phyloP scores from a whole-genome alignment of 2,888 invertebrate species.

The Microdon myrmicae region DNA sequence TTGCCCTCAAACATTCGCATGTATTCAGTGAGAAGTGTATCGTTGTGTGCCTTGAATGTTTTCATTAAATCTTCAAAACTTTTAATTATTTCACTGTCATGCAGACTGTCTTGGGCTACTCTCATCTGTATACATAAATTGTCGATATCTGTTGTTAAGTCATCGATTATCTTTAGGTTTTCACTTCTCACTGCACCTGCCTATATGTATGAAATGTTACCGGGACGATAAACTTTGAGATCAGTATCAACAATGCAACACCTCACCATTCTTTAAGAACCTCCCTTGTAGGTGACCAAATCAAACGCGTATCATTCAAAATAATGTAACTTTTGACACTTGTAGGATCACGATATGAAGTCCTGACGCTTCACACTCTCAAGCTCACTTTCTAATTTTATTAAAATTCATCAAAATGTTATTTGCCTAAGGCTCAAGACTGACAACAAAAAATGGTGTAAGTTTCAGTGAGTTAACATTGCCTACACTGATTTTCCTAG shows the following conservation, averaged over 20 bases:
- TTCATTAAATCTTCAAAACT: constrained; percentile 54
- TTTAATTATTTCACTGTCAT: constrained; percentile 33
- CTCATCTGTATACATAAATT: constrained; percentile 61
- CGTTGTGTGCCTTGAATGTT: constrained; percentile 58
- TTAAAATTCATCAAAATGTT: constrained; percentile 33
- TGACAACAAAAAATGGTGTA: too few relatives aligned
- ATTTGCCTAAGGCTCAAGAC: too few relatives aligned
- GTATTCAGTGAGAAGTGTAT: constrained; percentile 56
- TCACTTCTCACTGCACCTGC: too few relatives aligned
- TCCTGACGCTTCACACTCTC: constrained; percentile 5
- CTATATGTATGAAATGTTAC: too few relatives aligned
- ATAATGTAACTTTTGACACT: too few relatives aligned
- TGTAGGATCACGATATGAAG: too few relatives aligned
- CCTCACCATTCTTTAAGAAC: constrained; percentile 40
- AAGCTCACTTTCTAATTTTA: constrained; percentile 35
- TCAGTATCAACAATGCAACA: neutral
- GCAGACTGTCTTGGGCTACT: constrained; percentile 57
- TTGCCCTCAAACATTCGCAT: constrained; percentile 35
- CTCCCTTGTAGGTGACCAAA: too few relatives aligned
- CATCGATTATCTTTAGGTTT: constrained; percentile 63
- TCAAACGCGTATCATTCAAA: too few relatives aligned
- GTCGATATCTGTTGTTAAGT: constrained; percentile 62
- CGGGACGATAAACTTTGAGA: too few relatives aligned
- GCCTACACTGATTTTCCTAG: too few relatives aligned
- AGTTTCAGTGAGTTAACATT: too few relatives aligned